A percentile compares a stretch with the other conserved stretches of the same genome.
Conservation (phyloP, 2,113 vertebrate genomes). For the Megalops atlanticus region DNA sequence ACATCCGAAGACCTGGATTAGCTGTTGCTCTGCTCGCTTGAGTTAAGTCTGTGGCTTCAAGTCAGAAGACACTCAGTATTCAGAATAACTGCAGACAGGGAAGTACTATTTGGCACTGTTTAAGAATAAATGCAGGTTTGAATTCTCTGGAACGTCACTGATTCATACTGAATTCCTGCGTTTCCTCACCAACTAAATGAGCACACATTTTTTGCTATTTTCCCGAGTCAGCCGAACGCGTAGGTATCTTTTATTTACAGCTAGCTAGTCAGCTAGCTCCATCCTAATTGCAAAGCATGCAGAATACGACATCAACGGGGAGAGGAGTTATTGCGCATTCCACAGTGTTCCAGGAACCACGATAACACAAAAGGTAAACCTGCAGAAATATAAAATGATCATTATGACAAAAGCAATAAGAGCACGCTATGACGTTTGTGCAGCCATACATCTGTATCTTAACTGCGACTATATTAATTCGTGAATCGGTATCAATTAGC, state of each 20-base stretch:
- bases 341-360: constrained; percentile 38
- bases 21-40: constrained; percentile 28
- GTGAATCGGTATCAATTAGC: background rate
- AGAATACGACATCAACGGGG: constrained; percentile 30
- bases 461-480: background rate
- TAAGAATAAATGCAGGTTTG: constrained; percentile 25
- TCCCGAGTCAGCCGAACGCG: constrained; percentile 1
- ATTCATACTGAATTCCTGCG: background rate
- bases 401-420: background rate
- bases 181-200: background rate
- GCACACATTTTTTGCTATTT: background rate
- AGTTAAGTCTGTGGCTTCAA: constrained; percentile 35
- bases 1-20: constrained; percentile 37
- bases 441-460: background rate
- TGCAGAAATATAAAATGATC: background rate
- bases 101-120: constrained; percentile 27
- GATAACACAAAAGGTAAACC: constrained; percentile 48
- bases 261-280: constrained; percentile 6
- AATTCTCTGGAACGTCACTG: background rate
- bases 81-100: constrained; percentile 29
- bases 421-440: background rate
- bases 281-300: constrained; percentile 42
- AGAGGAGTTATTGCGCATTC: constrained; percentile 37
- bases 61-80: constrained; percentile 42
- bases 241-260: constrained; percentile 9